These are phyloP conservation scores for Cancer borealis DNA, from an alignment of 2,888 invertebrate species.

Conservation along the genomic window DNA sequence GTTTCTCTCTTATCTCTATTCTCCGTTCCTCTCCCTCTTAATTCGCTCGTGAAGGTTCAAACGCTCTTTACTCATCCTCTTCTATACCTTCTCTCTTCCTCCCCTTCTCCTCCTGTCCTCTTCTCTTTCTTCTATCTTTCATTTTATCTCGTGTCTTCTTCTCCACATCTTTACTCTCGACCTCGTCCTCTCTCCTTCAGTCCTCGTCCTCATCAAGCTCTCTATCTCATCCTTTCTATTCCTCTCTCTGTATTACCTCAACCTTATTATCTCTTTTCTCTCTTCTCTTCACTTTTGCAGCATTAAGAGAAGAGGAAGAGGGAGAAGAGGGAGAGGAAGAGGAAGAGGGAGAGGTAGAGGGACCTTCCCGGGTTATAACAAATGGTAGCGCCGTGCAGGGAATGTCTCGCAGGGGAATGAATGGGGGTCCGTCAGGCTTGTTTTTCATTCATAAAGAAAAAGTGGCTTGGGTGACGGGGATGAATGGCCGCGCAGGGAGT, in stretches of 20 bases:
- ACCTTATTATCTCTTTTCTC: background rate
- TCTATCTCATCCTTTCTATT: background rate
- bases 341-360: background rate
- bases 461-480: constrained; percentile 16
- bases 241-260: background rate
- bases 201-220: background rate
- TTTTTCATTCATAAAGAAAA: constrained; percentile 20
- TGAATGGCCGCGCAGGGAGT: background rate
- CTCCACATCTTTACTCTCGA: background rate
- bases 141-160: no score
- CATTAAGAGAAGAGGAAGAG: background rate
- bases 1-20: no score
- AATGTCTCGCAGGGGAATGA: constrained; percentile 32
- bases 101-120: no score
- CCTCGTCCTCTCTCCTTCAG: background rate
- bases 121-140: no score
- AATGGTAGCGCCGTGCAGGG: constrained; percentile 35
- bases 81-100: no score
- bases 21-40: no score
- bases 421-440: background rate
- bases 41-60: no score
- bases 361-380: background rate
- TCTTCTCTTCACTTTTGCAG: background rate
- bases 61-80: no score
- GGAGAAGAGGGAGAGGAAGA: background rate